Conservation (phyloP, 2,888 invertebrate species). For the Pediacus dermestoides region DNA sequence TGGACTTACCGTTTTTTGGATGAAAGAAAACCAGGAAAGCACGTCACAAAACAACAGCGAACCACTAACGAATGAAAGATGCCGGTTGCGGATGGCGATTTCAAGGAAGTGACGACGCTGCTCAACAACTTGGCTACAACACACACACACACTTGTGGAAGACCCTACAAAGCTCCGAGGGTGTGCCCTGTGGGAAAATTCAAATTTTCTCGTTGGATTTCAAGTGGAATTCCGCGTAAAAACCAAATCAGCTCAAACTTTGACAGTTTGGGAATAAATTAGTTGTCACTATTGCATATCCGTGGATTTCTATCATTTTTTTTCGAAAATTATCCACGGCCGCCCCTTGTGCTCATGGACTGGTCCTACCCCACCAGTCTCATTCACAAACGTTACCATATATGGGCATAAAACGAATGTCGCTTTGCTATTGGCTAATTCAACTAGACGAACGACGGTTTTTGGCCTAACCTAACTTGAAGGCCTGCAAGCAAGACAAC, state of each 20-base stretch:
- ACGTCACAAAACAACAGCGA: slow-evolving; percentile 47
- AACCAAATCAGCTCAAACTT: slow-evolving; percentile 15
- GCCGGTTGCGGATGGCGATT: slow-evolving; percentile 43
- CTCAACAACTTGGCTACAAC: too few species aligned
- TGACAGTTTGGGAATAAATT: too few species aligned
- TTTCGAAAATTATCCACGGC: slow-evolving; percentile 20
- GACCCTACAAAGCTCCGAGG: slow-evolving; percentile 31
- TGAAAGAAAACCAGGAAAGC: too few species aligned
- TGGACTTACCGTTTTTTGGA: too few species aligned
- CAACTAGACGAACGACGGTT: slow-evolving; percentile 25
- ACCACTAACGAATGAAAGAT: slow-evolving; percentile 47
- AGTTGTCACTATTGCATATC: too few species aligned
- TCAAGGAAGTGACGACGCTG: slow-evolving; percentile 39
- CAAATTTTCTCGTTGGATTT: slow-evolving; percentile 30
- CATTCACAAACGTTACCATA: slow-evolving; percentile 71
- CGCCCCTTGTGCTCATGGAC: slow-evolving; percentile 44
- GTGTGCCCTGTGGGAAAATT: slow-evolving; percentile 36
- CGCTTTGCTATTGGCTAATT: slow-evolving; percentile 61
- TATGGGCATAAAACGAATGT: slow-evolving; percentile 75
- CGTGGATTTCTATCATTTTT: too few species aligned
- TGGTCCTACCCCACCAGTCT: slow-evolving; percentile 53
- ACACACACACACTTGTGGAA: too few species aligned
- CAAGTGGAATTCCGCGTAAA: slow-evolving; percentile 12
- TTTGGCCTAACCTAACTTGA: slow-evolving; percentile 46
- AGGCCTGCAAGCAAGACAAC: slow-evolving; percentile 33